Percentiles rank a stretch among this genome's conserved stretches.
These are phyloP conservation scores for Microchrysa polita DNA, from an alignment of 2,888 invertebrate species.

Conservation along the genomic window DNA sequence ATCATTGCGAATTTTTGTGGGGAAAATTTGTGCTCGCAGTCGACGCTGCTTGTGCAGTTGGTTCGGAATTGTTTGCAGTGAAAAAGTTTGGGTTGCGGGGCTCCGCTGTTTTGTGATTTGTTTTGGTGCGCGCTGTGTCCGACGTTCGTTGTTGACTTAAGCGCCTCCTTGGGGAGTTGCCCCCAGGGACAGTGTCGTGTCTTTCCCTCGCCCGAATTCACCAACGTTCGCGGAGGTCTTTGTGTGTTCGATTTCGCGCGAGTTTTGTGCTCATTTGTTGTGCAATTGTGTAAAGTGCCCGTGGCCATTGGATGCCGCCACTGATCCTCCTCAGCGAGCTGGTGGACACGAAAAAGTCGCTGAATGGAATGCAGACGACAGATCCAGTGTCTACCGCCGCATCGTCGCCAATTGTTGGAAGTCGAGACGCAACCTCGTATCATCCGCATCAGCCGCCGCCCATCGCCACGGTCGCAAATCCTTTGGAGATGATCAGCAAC, in stretches of 20 bases:
- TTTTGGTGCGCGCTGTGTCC: neutral
- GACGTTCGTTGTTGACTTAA: slow-evolving; percentile 1
- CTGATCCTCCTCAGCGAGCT: slow-evolving; percentile 53
- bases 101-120: neutral
- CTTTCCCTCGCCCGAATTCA: neutral
- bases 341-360: slow-evolving; percentile 48
- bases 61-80: slow-evolving; percentile 12
- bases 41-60: neutral
- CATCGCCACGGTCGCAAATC: slow-evolving; percentile 8
- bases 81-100: neutral
- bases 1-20: neutral
- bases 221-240: neutral
- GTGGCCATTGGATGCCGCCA: slow-evolving; percentile 54
- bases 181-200: neutral
- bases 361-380: slow-evolving; percentile 54
- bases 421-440: neutral
- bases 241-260: neutral
- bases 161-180: neutral
- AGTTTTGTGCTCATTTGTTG: neutral
- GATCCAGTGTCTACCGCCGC: slow-evolving; percentile 47
- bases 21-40: neutral
- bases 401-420: slow-evolving; percentile 3
- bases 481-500: slow-evolving; percentile 45
- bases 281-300: slow-evolving; percentile 8
- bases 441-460: neutral